Conservation (phyloP, 2,113 vertebrate genomes). For the Tychaedon coryphoeus region DNA sequence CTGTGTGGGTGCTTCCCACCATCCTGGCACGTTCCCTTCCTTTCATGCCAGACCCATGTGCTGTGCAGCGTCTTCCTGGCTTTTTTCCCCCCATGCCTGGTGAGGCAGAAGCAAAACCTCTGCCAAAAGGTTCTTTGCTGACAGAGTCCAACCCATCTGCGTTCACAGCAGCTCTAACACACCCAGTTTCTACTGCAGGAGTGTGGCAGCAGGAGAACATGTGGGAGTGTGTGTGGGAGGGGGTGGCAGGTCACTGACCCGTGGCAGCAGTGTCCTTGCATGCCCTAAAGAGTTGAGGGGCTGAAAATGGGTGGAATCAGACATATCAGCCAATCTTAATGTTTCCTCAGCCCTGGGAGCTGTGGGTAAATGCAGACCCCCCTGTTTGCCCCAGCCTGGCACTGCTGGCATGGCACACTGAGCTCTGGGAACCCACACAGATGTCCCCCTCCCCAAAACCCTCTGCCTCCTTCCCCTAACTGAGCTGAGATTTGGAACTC, state of each 20-base stretch:
- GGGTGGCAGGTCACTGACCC: not conserved
- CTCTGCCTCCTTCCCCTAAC: not conserved
- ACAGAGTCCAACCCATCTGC: rapidly evolving
- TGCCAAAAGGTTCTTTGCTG: rapidly evolving
- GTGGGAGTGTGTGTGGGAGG: not conserved
- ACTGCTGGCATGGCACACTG: not conserved
- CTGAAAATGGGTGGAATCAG: not conserved
- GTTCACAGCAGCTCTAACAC: not conserved
- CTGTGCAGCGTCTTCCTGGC: not conserved
- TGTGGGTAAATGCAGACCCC: not conserved
- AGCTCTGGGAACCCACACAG: not conserved
- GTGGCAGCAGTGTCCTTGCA: not conserved
- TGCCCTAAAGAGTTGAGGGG: rapidly evolving
- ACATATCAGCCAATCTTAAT: not conserved
- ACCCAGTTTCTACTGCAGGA: rapidly evolving
- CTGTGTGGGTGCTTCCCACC: not conserved
- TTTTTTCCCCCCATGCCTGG: not conserved
- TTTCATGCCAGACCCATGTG: not conserved
- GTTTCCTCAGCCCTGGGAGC: not conserved
- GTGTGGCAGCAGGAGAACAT: not conserved
- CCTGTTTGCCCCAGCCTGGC: not conserved
- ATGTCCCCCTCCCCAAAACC: not conserved
- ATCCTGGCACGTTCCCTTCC: not conserved
- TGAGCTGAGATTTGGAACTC: not conserved
- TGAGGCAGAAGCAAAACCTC: not conserved